Evolutionary conservation across 2,113 vertebrate species (phyloP).

Genomic region (Alces alces): DNA sequence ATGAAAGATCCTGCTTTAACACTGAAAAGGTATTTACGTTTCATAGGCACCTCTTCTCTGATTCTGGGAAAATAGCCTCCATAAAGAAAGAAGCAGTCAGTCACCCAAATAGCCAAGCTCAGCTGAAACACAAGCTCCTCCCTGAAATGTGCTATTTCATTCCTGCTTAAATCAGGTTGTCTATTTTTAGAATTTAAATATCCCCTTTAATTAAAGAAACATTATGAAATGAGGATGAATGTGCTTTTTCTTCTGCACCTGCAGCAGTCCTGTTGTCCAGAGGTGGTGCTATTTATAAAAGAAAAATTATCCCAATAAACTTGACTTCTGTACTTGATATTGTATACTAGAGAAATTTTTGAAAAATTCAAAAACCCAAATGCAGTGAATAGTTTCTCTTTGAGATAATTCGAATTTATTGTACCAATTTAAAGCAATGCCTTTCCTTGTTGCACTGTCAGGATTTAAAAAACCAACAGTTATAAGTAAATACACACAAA

Average conservation of each 20-base stretch:
- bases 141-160: background rate
- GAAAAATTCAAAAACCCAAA: background rate
- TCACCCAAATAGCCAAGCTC: background rate
- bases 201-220: background rate
- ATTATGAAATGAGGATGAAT: background rate
- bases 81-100: background rate
- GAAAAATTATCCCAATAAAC: background rate
- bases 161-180: background rate
- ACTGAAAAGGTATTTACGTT: background rate
- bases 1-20: background rate
- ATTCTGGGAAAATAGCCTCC: background rate
- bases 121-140: background rate
- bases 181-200: slow-evolving; percentile 28
- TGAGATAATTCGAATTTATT: background rate
- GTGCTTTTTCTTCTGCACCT: background rate
- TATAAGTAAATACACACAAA: background rate
- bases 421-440: background rate
- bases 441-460: background rate
- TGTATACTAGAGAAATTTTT: background rate
- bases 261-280: background rate
- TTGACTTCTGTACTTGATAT: background rate
- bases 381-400: background rate
- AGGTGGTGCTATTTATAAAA: background rate
- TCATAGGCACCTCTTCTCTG: background rate
- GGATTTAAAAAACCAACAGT: background rate